Conservation (phyloP, 2,888 invertebrate genomes). For the Azorinus chamasolen region DNA sequence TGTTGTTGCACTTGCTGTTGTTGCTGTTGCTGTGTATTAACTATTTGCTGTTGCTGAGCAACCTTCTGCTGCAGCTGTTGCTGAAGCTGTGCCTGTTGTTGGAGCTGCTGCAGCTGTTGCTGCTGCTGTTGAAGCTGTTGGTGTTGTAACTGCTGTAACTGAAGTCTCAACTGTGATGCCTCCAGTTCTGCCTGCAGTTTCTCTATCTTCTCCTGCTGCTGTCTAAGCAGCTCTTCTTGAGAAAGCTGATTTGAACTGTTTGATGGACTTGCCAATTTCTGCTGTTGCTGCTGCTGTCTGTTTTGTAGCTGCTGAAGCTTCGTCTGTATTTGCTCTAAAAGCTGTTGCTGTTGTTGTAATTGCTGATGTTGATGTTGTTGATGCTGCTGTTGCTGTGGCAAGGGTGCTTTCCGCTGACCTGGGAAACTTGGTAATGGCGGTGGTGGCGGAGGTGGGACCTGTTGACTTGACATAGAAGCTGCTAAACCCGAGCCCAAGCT, state of each 20-base stretch:
- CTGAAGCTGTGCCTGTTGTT: conserved; percentile 70
- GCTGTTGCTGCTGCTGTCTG: conserved; percentile 66
- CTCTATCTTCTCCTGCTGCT: conserved; percentile 95
- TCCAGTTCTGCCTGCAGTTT: conserved; percentile 91
- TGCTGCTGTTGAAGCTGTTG: conserved; percentile 78
- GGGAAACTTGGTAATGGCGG: conserved; percentile 39
- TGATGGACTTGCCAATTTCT: conserved; percentile 60
- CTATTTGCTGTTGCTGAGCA: conserved; percentile 53
- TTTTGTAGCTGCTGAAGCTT: conserved; percentile 75
- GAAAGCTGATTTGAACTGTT: conserved; percentile 44
- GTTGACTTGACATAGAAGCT: conserved; percentile 18
- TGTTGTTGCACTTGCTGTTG: conserved; percentile 32
- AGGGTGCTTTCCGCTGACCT: conserved; percentile 3
- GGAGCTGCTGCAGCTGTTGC: conserved; percentile 72
- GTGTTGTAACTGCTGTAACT: conserved; percentile 70
- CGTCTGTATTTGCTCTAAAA: conserved; percentile 64
- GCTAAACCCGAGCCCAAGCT: conserved; percentile 31
- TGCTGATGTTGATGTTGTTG: conserved; percentile 89
- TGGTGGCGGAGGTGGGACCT: conserved; percentile 35
- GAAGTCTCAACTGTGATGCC: conserved; percentile 80
- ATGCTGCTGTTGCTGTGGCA: conserved; percentile 5
- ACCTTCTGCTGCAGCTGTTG: conserved; percentile 62
- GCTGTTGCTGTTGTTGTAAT: conserved; percentile 56
- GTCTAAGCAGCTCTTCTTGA: conserved; percentile 86
- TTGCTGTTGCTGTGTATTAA: conserved; percentile 81